These are phyloP conservation scores for Margaritifera margaritifera DNA, from an alignment of 2,888 invertebrate genomes.

Conservation along the genomic window DNA sequence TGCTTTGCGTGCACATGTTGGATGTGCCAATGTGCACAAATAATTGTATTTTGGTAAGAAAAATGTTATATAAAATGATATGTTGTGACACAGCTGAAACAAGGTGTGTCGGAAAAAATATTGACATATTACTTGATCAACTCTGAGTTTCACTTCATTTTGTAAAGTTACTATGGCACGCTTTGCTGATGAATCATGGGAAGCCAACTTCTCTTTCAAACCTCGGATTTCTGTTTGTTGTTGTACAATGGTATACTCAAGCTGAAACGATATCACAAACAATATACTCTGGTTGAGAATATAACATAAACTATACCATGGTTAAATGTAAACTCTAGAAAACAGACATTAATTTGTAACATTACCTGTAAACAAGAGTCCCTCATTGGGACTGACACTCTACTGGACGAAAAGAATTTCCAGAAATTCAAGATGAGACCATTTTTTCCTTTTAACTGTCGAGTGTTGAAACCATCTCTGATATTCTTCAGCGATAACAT, in stretches of 20 bases:
- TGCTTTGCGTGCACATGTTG: not conserved
- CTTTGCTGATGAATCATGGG: constrained; percentile 67
- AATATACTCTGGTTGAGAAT: not conserved
- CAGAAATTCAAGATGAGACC: no score
- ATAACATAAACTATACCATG: no score
- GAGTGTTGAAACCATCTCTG: no score
- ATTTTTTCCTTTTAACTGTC: no score
- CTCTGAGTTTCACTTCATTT: constrained; percentile 61
- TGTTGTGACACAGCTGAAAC: no score
- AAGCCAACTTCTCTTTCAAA: constrained; percentile 60
- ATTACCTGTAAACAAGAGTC: no score
- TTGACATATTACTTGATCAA: constrained; percentile 61
- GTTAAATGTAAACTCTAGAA: no score
- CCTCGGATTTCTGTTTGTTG: constrained; percentile 63
- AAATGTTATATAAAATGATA: not conserved
- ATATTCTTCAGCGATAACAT: no score
- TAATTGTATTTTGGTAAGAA: not conserved
- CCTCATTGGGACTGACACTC: no score
- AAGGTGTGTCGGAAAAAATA: not conserved
- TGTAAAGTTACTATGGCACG: constrained; percentile 62
- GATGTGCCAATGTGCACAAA: not conserved
- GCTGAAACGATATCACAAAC: constrained; percentile 36
- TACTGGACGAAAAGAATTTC: no score
- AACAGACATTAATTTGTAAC: no score
- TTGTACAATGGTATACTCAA: constrained; percentile 65